Evolutionary conservation across 2,797 vertebrate species (phyloP), one percentile per base, ranked within the genome.

Genomic region (Acropternis orthonyx): DNA sequence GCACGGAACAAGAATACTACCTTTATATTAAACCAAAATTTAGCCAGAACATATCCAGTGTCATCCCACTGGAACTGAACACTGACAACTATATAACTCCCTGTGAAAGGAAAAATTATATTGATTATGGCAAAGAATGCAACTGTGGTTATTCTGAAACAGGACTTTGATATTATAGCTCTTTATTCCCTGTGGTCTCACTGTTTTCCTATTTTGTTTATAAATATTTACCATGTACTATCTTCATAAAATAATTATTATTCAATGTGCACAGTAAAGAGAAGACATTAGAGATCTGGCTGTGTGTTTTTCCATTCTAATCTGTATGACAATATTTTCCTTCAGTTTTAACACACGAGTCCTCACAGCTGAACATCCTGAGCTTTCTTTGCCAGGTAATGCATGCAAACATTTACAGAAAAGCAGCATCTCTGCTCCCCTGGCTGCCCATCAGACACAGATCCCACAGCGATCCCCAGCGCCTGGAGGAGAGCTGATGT

Each of bases 191-290:
- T 88, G 62, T 59, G 84, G 85, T 95, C 95, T 96, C 92, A 68
- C 86, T 96, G 95, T 97, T 97, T 96, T 92, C 76, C 83, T 96
- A 90, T 93, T 96, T 96, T 97, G 91, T 97, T 97, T 95, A 96
- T 97, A 97, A 97, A 98, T 97, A 98, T 98, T 98, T 97, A 97
- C 97, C 87, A 86, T 24, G 67, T n/a, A 87, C 82, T 94, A 86
- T 80, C 94, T 96, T 97, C 92, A 89, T 96, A 93, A 96, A 97
- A 96, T 96, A 96, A 97, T 96, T 96, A 97, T 96, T 96, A 97
- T 96, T 96, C 95, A 71, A 84, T 37, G 78, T 94, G 95, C 97
- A 89, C 80, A 93, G 94, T 43, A 67, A 91, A 93, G 84, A 83
- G 88, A 96, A 95, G 88, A 52, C 75, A 95, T 87, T 88, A 89